These are phyloP conservation scores for Polydesmus complanatus DNA, from an alignment of 2,888 invertebrate species.

Conservation along the genomic window DNA sequence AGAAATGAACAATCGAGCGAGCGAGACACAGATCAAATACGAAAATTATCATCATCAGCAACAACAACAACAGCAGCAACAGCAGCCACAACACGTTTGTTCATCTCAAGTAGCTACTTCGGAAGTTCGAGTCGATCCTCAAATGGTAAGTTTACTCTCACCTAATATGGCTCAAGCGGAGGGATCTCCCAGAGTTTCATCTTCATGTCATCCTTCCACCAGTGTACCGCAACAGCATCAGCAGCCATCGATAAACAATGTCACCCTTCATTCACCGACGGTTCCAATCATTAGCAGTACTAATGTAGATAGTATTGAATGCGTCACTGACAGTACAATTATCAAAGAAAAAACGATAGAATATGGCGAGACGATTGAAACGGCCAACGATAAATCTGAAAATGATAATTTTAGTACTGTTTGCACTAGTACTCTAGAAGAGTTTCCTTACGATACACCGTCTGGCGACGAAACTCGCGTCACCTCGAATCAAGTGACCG, in stretches of 20 bases:
- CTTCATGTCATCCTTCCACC: slow-evolving; percentile 2
- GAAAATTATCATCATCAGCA: not conserved
- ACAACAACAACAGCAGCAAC: too few relatives aligned
- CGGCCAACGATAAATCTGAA: not conserved
- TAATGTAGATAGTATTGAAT: slow-evolving; percentile 2
- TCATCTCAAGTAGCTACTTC: not conserved
- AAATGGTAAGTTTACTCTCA: not conserved
- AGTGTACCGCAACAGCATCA: not conserved
- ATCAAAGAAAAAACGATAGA: not conserved
- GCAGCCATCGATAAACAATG: not conserved
- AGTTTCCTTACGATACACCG: not conserved
- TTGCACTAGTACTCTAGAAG: not conserved
- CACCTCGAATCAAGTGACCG: not conserved
- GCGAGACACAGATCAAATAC: not conserved
- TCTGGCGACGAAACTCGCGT: not conserved
- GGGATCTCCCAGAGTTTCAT: slow-evolving; percentile 11
- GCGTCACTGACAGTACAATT: not conserved
- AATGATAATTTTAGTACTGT: not conserved
- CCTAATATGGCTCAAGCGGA: not conserved
- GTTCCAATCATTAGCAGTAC: not conserved
- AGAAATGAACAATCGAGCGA: not conserved
- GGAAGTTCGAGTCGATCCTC: not conserved
- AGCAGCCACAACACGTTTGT: not conserved
- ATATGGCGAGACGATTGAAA: not conserved
- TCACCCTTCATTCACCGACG: slow-evolving; percentile 2